Evolutionary conservation across 2,113 vertebrate genomes (phyloP), one percentile per base, ranked within the genome.

Genomic region (Otocyon megalotis): DNA sequence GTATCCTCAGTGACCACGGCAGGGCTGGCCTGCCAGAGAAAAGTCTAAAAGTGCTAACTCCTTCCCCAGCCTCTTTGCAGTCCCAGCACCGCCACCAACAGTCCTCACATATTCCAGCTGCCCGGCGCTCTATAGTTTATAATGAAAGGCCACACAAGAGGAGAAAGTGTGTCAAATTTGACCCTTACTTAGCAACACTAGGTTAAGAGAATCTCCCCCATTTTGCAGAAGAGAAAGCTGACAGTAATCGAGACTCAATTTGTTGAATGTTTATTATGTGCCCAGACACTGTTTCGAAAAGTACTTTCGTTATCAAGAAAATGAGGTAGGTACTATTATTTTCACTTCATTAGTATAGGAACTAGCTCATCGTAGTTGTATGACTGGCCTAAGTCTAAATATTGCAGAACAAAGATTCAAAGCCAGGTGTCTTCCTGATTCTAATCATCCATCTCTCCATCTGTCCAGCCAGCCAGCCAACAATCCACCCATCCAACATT

Each of bases 271-370:
- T 97, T 93, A 93, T 93, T 95, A 17, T 32, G 65, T 26, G 30
- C 53, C 48, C 85, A 56, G 19, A 37, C 80, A 94, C 35, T 5
- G 5, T 54, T 71, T 72, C 58, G 79, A 30, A 50, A 77, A 87
- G 53, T 43, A 65, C 48, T 93, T 50, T 16, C 16, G 15, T 48
- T 77, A 9, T 17, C 88, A 15, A 43, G 28, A 95, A 54, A 72
- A 93, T 85, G 91, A 97, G 93, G 95, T 94, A 91, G 93, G 71
- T 69, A 24, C 30, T 85, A 26, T 87, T 35, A 43, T 62, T 37
- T 72, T 88, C 13, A n/a, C 62, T 79, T 93, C 76, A 32, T 56
- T 79, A 43, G 69, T 22, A 76, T 0, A 76, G 26, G 26, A 86
- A 50, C 80, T 84, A 84, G 26, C 11, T 54, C 69, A 30, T 11